Percentiles rank a stretch among this genome's conserved stretches.
Evolutionary conservation across 2,797 vertebrate species (phyloP).

Genomic region (Sebastolobus alascanus): DNA sequence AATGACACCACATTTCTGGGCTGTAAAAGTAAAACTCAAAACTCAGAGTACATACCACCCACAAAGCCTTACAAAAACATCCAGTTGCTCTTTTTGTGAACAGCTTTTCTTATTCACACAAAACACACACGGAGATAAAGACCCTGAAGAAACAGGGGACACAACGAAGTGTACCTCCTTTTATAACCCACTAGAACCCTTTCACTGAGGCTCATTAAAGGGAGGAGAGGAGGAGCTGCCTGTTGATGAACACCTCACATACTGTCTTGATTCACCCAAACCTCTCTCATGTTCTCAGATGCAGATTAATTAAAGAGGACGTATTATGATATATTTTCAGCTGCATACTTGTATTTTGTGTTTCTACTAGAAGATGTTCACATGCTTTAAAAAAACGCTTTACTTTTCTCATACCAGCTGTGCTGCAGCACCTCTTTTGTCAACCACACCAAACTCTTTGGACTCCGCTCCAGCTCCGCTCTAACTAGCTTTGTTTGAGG

Average conservation of each 20-base stretch:
- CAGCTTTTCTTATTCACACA: slow-evolving; percentile 17
- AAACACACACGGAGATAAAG: slow-evolving; percentile 15
- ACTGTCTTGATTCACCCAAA: not conserved
- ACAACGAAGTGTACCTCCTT: not conserved
- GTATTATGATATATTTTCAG: too few species aligned
- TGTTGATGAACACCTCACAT: not conserved
- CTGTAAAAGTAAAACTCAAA: slow-evolving; percentile 10
- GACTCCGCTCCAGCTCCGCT: too few species aligned
- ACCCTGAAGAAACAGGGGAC: slow-evolving; percentile 22
- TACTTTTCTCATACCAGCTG: too few species aligned
- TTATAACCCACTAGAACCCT: slow-evolving; percentile 11
- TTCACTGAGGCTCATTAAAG: slow-evolving; percentile 41
- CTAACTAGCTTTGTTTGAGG: too few species aligned
- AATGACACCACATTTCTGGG: not conserved
- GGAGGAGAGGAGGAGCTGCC: not conserved
- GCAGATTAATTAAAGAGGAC: not conserved
- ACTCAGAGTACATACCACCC: slow-evolving; percentile 6
- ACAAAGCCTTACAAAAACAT: slow-evolving; percentile 20
- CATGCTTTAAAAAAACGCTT: too few species aligned
- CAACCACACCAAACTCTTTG: too few species aligned
- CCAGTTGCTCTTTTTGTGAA: slow-evolving; percentile 12
- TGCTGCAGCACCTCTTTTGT: too few species aligned
- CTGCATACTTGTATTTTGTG: too few species aligned
- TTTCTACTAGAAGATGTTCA: too few species aligned
- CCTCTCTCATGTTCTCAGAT: not conserved